phyloP scores from a whole-genome alignment of 2,797 vertebrate genomes.

The Hypotaenidia okinawae region DNA sequence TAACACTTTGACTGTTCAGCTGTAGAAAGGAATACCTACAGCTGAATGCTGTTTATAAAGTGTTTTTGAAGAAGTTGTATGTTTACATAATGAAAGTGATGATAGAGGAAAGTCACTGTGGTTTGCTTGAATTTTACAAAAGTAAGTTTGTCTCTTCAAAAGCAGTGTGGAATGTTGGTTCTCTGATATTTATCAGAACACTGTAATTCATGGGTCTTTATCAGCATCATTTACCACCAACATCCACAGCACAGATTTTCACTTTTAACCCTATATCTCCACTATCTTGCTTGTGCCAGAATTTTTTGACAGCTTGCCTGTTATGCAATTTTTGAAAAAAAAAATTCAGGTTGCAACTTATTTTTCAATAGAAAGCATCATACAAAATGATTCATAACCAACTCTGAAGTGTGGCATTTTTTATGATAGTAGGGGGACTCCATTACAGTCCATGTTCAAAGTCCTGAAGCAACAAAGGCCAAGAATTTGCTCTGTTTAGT shows the following conservation, averaged over 20 bases:
- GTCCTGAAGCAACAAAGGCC: neutral
- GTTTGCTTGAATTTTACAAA: neutral
- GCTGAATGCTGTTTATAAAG: neutral
- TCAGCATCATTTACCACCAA: neutral
- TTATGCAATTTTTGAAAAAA: neutral
- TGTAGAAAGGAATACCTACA: neutral
- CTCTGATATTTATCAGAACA: neutral
- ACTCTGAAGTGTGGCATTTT: neutral
- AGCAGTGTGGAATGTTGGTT: neutral
- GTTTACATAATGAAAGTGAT: neutral
- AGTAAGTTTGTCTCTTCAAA: neutral
- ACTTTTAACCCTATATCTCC: neutral
- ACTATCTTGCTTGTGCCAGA: neutral
- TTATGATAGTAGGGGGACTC: neutral
- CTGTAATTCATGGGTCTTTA: neutral
- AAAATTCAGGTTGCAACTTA: neutral
- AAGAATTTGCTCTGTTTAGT: neutral
- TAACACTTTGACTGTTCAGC: neutral
- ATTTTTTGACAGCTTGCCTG: neutral
- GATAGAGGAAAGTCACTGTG: neutral
- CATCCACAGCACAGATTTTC: neutral
- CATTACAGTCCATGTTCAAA: neutral
- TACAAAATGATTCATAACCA: neutral
- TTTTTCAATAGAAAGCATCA: neutral
- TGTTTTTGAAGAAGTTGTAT: neutral